Percentiles rank a stretch among this genome's conserved stretches.
Conservation (phyloP, 1,140 invertebrate genomes). For the Melanaphis sacchari region DNA sequence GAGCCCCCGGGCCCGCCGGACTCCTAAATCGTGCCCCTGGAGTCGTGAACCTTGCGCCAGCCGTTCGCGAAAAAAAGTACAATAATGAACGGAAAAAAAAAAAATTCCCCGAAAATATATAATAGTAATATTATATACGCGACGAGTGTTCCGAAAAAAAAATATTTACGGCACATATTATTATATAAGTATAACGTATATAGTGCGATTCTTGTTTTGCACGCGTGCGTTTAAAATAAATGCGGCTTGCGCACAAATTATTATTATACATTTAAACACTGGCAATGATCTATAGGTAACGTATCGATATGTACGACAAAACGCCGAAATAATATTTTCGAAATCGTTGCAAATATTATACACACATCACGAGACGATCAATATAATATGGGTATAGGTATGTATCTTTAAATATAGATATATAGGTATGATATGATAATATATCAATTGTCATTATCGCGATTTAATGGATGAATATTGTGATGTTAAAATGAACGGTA, state of each 20-base stretch:
- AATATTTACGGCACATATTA: neutral
- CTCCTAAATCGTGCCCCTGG: slow-evolving; percentile 56
- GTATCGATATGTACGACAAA: neutral
- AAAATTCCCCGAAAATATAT: slow-evolving; percentile 44
- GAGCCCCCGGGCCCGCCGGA: slow-evolving; percentile 55
- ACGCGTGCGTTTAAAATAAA: neutral
- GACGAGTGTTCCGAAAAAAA: neutral
- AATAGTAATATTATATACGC: neutral
- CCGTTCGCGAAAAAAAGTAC: slow-evolving; percentile 44
- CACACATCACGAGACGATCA: neutral
- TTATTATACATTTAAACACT: neutral
- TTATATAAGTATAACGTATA: neutral
- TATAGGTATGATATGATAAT: neutral
- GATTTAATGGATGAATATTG: neutral
- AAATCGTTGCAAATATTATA: neutral
- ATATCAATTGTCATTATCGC: neutral
- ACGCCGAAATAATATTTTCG: neutral
- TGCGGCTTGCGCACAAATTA: neutral
- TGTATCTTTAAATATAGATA: too few relatives aligned
- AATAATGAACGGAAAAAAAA: slow-evolving; percentile 18
- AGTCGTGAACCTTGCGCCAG: slow-evolving; percentile 57
- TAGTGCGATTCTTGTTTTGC: neutral
- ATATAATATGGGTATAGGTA: too few relatives aligned
- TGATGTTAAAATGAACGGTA: neutral
- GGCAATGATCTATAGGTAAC: neutral